Evolutionary conservation across 1,140 invertebrate species (phyloP), one percentile per base, ranked within the genome.

Genomic region (Notospermus geniculatus): DNA sequence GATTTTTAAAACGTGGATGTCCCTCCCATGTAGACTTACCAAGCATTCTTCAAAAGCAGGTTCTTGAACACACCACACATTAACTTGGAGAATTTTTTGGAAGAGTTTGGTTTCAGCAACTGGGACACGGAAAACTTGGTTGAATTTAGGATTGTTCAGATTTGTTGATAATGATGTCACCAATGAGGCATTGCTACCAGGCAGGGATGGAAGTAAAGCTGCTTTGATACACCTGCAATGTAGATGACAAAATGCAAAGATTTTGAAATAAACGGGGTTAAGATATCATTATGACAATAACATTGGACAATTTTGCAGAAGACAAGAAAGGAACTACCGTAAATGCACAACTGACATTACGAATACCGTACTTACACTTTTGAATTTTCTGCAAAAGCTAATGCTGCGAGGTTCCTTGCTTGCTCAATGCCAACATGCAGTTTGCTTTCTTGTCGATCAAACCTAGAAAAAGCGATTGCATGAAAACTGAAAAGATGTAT

Each of bases 51-150:
- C 70, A n/a, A 65, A 63, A 1, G 64, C 53, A 17, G 57, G 41
- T 68, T 86, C 85, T 68, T 86, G 70, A 27, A 77, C 23, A 58
- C 76, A 87, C 85, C 89, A 92, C 27, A 93, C 88, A 72, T 92
- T 92, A 46, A 96, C 87, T 83, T 95, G 93, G 57, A 96, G 76
- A 19, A 92, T 96, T 83, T 94, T 93, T 30, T 87, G 88, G 69
- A 86, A 87, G 27, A 94, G 82, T 76, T 90, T 91, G 69, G 86
- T 87, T 41, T 89, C 81, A 59, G 88, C 85, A 63, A 93, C 87
- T 64, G 86, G 82, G 67, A 93, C 86, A 11, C 87, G 86, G 76
- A 92, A 93, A 59, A 85, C 87, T 80, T 93, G 90, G 36, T 87
- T 89, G 72, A 93, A 91, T 45, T 87, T 88, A 32, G 91, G 89